Evolutionary conservation across 2,797 vertebrate genomes (phyloP).

Genomic region (Limosa lapponica): DNA sequence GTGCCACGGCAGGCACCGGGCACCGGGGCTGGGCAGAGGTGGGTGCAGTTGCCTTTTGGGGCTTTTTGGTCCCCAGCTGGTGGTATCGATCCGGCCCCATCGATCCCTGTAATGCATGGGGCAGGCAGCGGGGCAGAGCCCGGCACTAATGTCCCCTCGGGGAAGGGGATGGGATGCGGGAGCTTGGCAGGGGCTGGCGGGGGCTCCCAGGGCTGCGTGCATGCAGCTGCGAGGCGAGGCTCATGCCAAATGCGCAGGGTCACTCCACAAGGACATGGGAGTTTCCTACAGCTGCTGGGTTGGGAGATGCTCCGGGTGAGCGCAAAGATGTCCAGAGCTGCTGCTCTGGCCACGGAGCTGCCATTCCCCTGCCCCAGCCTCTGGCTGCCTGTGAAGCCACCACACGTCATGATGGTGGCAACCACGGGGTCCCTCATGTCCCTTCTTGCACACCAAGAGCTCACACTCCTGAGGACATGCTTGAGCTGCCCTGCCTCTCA

Average conservation of each 20-base stretch:
- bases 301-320: not conserved
- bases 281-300: slow-evolving; percentile 20
- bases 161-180: not conserved
- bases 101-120: not conserved
- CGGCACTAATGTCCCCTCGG: not conserved
- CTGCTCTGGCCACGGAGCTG: not conserved
- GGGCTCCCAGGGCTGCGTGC: not conserved
- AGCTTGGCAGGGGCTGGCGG: not conserved
- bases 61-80: not conserved
- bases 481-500: not conserved
- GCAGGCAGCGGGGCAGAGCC: not conserved
- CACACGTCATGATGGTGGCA: accelerated
- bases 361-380: not conserved
- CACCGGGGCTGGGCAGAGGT: not conserved
- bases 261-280: not conserved
- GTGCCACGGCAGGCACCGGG: accelerated
- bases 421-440: not conserved
- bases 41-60: not conserved
- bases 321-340: not conserved
- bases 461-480: not conserved
- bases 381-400: not conserved
- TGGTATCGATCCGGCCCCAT: not conserved
- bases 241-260: accelerated
- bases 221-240: not conserved
- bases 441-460: not conserved